phyloP scores from a whole-genome alignment of 2,888 invertebrate species.

The Apodemia mormo region DNA sequence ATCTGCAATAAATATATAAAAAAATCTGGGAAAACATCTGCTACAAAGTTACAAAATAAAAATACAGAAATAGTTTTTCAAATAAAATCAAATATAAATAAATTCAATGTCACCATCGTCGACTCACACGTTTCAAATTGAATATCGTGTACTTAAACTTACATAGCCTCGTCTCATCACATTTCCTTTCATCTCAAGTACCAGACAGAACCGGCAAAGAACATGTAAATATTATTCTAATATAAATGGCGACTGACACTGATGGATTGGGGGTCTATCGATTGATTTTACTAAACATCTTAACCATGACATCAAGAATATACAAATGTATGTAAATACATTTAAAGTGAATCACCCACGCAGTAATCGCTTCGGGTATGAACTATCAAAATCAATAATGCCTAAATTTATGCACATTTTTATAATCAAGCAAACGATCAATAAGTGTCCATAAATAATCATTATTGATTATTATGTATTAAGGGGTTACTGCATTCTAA shows the following conservation, averaged over 20 bases:
- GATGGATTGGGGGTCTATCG: conserved; percentile 10
- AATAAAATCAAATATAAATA: background rate
- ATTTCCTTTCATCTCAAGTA: background rate
- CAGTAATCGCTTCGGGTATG: background rate
- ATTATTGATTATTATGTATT: conserved; percentile 27
- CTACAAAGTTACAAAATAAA: no score
- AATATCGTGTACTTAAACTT: background rate
- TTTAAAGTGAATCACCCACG: conserved; percentile 22
- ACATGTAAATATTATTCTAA: conserved; percentile 5
- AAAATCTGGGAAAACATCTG: no score
- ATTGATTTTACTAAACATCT: conserved; percentile 4
- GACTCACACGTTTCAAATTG: background rate
- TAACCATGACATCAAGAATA: conserved; percentile 1
- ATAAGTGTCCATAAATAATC: conserved; percentile 28
- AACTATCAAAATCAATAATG: conserved; percentile 23
- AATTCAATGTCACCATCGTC: background rate
- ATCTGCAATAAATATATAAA: no score
- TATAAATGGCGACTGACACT: conserved; percentile 4
- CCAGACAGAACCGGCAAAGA: conserved; percentile 1
- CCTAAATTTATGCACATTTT: conserved; percentile 24
- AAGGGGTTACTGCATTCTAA: no score
- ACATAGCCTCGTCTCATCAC: background rate
- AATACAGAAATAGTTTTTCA: no score
- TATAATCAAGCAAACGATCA: conserved; percentile 25
- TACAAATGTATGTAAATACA: conserved; percentile 12